Conservation (phyloP, 2,888 invertebrate genomes). For the Stenodera caucasica region DNA sequence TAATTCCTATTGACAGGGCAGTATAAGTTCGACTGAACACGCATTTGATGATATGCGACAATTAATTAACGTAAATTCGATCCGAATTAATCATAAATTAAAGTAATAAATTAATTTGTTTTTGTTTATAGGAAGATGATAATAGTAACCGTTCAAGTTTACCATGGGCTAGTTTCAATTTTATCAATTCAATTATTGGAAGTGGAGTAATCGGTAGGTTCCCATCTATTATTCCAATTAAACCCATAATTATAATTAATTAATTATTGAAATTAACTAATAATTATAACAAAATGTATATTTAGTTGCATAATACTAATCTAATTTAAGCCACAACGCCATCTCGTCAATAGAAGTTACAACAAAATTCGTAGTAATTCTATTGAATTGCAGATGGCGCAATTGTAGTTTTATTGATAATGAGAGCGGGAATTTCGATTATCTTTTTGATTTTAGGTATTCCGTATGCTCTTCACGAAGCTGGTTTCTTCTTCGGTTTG, state of each 20-base stretch:
- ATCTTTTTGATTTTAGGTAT: slow-evolving; percentile 58
- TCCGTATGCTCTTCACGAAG: slow-evolving; percentile 78
- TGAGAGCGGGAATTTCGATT: slow-evolving; percentile 5
- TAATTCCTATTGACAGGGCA: slow-evolving; percentile 61
- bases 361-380: no score
- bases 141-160: slow-evolving; percentile 67
- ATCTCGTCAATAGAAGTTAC: no score
- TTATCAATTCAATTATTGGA: slow-evolving; percentile 85
- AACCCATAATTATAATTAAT: no score
- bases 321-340: no score
- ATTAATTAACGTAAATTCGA: slow-evolving; percentile 62
- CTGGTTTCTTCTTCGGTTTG: slow-evolving; percentile 78
- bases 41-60: slow-evolving; percentile 69
- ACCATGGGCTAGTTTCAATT: slow-evolving; percentile 81
- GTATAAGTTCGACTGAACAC: slow-evolving; percentile 64
- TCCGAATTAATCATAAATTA: no score
- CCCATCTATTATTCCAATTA: not conserved
- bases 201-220: slow-evolving; percentile 79
- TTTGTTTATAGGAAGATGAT: slow-evolving; percentile 55
- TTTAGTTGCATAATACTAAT: no score
- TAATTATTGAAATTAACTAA: no score
- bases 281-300: no score
- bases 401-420: no score
- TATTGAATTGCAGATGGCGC: no score
- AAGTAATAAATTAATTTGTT: not conserved